Evolutionary conservation across 1,140 invertebrate genomes (phyloP).

Genomic region (Tetramorium parvispinum): DNA sequence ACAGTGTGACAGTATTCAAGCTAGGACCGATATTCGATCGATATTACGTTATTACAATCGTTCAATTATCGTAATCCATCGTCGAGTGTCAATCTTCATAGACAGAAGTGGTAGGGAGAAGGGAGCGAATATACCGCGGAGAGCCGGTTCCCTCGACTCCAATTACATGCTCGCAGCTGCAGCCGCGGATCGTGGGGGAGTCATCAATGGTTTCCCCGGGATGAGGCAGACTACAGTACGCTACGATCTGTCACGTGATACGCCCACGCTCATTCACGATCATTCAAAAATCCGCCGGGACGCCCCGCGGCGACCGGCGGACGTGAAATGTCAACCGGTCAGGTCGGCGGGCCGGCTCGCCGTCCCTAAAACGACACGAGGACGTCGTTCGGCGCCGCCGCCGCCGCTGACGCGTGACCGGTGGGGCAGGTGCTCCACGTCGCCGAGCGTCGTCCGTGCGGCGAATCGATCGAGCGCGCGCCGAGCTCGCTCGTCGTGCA

Average conservation of each 20-base stretch:
- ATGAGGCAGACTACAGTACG: slow-evolving; percentile 2
- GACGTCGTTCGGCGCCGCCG: neutral
- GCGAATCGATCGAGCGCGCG: slow-evolving; percentile 42
- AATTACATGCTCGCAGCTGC: neutral
- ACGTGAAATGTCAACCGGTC: neutral
- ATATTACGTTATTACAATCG: neutral
- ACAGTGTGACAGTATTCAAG: no score
- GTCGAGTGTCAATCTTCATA: neutral
- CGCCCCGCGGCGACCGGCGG: neutral
- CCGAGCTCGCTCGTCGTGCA: neutral
- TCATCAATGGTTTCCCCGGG: slow-evolving; percentile 31
- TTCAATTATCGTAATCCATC: neutral
- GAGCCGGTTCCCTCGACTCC: neutral
- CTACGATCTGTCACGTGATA: slow-evolving; percentile 50
- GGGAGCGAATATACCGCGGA: neutral
- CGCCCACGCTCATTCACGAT: slow-evolving; percentile 44
- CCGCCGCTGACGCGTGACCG: neutral
- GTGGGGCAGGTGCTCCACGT: neutral
- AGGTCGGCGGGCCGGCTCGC: neutral
- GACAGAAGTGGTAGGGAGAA: neutral
- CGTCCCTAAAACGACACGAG: neutral
- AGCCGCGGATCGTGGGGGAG: neutral
- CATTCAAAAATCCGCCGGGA: slow-evolving; percentile 46
- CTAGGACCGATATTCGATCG: no score
- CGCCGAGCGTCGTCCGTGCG: neutral